phyloP scores from a whole-genome alignment of 2,888 invertebrate genomes.

The Troilus luridus region DNA sequence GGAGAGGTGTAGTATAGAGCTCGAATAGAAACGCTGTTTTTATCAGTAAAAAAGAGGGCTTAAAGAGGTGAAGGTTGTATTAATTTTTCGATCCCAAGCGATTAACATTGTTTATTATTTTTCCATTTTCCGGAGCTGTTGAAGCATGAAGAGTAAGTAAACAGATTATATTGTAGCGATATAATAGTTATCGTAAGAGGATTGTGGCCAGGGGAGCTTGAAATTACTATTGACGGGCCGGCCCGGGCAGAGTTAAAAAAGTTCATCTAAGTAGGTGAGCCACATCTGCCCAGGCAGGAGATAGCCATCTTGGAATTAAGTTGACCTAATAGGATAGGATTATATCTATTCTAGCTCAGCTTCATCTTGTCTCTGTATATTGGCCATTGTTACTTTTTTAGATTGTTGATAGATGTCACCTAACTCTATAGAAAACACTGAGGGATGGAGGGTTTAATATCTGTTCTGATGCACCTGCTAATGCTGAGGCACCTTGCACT shows the following conservation, averaged over 20 bases:
- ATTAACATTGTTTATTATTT: background rate
- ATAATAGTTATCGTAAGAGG: slow-evolving; percentile 47
- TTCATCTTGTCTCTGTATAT: background rate
- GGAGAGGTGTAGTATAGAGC: too few species aligned
- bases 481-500: background rate
- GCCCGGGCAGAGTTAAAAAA: slow-evolving; percentile 12
- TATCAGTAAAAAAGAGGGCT: background rate
- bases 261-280: background rate
- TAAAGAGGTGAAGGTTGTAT: background rate
- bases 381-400: background rate
- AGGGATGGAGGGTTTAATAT: background rate
- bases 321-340: slow-evolving; percentile 35
- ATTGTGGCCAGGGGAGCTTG: slow-evolving; percentile 50
- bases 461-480: background rate
- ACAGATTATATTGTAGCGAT: slow-evolving; percentile 49
- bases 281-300: slow-evolving; percentile 14
- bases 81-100: slow-evolving; percentile 15
- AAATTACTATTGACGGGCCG: slow-evolving; percentile 49
- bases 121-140: slow-evolving; percentile 9
- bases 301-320: slow-evolving; percentile 43
- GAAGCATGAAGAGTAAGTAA: slow-evolving; percentile 11
- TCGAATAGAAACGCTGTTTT: background rate
- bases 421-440: background rate
- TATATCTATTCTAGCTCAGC: background rate
- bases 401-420: background rate